These are phyloP conservation scores for Andrena minutula DNA, from an alignment of 2,888 invertebrate species.

Conservation along the genomic window DNA sequence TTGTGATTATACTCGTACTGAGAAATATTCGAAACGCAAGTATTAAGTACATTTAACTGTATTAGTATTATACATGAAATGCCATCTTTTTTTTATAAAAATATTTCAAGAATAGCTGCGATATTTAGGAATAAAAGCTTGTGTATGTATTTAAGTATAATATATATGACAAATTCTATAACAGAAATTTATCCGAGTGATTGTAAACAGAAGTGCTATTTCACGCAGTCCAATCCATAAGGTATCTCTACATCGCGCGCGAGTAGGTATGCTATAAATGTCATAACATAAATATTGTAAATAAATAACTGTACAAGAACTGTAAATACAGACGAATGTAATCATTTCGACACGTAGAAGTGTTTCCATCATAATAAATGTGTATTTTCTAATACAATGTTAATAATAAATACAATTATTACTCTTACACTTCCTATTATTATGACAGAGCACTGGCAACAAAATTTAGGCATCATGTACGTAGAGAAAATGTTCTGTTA, in stretches of 20 bases:
- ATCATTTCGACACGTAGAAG: constrained; percentile 51
- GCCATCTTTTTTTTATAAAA: neutral
- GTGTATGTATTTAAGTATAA: neutral
- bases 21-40: constrained; percentile 19
- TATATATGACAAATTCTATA: constrained; percentile 11
- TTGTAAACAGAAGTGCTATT: constrained; percentile 5
- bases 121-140: neutral
- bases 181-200: constrained; percentile 4
- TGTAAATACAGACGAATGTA: constrained; percentile 55
- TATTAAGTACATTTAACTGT: constrained; percentile 29
- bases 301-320: constrained; percentile 69
- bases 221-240: constrained; percentile 7
- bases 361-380: constrained; percentile 65
- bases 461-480: constrained; percentile 68
- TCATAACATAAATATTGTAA: constrained; percentile 58
- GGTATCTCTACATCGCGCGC: constrained; percentile 25
- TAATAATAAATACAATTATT: constrained; percentile 74
- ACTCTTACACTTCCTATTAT: constrained; percentile 69
- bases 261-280: constrained; percentile 27
- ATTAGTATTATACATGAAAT: constrained; percentile 25
- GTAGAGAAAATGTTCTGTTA: constrained; percentile 61
- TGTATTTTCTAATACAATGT: constrained; percentile 65
- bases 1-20: constrained; percentile 3
- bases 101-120: constrained; percentile 1
- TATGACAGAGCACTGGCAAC: constrained; percentile 74